Evolutionary conservation across 1,140 invertebrate species (phyloP).

Genomic region (Ips typographus): DNA sequence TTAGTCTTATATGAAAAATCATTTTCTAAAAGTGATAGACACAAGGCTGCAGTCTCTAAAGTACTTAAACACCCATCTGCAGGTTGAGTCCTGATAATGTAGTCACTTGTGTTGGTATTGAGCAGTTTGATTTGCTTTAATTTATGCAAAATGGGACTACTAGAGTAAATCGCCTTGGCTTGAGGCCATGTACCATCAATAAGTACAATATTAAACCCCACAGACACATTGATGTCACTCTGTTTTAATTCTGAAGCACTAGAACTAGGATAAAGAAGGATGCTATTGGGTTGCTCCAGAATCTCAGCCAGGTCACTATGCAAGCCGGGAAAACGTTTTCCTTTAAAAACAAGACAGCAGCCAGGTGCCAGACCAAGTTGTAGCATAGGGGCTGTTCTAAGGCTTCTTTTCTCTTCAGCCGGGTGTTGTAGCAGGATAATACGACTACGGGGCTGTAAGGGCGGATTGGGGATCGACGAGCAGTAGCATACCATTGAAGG

Average conservation of each 20-base stretch:
- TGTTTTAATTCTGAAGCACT: conserved; percentile 65
- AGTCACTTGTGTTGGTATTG: conserved; percentile 72
- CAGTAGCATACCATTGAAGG: conserved; percentile 90
- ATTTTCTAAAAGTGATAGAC: conserved; percentile 75
- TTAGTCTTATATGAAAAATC: conserved; percentile 65
- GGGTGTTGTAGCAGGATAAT: conserved; percentile 89
- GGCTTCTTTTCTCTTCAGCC: conserved; percentile 85
- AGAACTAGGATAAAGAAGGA: conserved; percentile 82
- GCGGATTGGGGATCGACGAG: conserved; percentile 70
- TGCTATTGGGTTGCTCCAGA: conserved; percentile 67
- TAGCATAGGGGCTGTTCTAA: conserved; percentile 88
- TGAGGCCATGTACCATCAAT: conserved; percentile 95
- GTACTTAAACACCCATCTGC: conserved; percentile 89
- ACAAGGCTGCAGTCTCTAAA: conserved; percentile 84
- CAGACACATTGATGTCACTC: conserved; percentile 43
- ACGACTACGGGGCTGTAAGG: conserved; percentile 65
- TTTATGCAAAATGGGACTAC: conserved; percentile 66
- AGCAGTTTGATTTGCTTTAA: conserved; percentile 77
- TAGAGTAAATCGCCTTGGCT: conserved; percentile 82
- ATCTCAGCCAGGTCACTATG: conserved; percentile 69
- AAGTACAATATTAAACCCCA: conserved; percentile 75
- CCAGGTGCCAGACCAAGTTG: conserved; percentile 69
- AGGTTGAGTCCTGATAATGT: conserved; percentile 91
- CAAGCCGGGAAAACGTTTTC: conserved; percentile 79
- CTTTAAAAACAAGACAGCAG: conserved; percentile 78